A percentile compares a stretch with the other conserved stretches of the same genome.
Conservation (phyloP, 2,797 vertebrate genomes). For the Coranthus polyacanthus region DNA sequence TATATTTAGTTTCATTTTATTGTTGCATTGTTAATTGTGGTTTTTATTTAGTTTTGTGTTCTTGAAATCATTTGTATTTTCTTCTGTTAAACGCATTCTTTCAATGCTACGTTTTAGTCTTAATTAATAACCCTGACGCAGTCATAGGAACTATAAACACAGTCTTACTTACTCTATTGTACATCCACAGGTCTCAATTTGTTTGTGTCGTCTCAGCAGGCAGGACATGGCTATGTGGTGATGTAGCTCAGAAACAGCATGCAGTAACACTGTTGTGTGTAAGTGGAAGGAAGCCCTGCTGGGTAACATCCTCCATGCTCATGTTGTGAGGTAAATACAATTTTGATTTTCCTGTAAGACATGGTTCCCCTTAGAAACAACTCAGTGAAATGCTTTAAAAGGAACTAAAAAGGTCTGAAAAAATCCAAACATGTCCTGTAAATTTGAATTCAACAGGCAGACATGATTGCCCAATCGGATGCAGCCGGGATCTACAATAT, state of each 20-base stretch:
- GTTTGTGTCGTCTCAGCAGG: slow-evolving; percentile 44
- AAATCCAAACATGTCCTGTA: slow-evolving; percentile 17
- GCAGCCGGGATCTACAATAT: slow-evolving; percentile 36
- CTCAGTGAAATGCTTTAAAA: slow-evolving; percentile 29
- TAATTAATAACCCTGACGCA: neutral
- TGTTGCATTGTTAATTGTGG: too few species aligned
- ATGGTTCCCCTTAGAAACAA: slow-evolving; percentile 8
- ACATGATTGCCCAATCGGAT: slow-evolving; percentile 26
- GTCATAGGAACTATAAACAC: neutral
- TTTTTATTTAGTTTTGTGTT: too few species aligned
- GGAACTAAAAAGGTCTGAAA: slow-evolving; percentile 23
- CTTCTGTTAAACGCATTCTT: too few species aligned
- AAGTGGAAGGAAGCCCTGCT: slow-evolving; percentile 38
- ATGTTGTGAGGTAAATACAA: slow-evolving; percentile 47
- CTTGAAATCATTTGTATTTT: too few species aligned
- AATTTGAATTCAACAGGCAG: slow-evolving; percentile 43
- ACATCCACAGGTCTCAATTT: slow-evolving; percentile 31
- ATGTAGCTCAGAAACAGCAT: slow-evolving; percentile 45
- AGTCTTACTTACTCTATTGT: slow-evolving; percentile 11
- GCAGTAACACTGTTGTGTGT: slow-evolving; percentile 24
- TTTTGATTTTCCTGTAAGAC: slow-evolving; percentile 46
- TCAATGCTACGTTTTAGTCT: too few species aligned
- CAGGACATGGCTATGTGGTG: slow-evolving; percentile 18
- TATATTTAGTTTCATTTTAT: too few species aligned
- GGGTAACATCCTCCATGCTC: slow-evolving; percentile 50